phyloP scores from a whole-genome alignment of 2,113 vertebrate species.

The Seriola quinqueradiata region DNA sequence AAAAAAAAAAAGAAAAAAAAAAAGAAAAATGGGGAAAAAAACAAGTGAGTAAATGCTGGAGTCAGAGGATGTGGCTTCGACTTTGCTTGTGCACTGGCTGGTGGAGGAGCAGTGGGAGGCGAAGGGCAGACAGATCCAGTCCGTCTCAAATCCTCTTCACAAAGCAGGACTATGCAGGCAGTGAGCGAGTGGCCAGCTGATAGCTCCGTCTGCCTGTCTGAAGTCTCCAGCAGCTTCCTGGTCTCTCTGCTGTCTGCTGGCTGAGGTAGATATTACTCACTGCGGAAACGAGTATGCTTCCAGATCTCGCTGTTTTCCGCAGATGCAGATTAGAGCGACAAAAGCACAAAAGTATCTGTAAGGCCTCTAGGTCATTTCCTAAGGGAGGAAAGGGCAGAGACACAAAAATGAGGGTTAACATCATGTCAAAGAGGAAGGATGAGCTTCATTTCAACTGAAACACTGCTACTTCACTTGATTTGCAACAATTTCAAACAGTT shows the following conservation, averaged over 20 bases:
- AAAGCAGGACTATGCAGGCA: slow-evolving; percentile 75
- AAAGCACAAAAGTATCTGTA: slow-evolving; percentile 91
- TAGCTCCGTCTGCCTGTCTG: slow-evolving; percentile 70
- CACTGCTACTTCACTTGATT: background rate
- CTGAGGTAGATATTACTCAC: slow-evolving; percentile 95
- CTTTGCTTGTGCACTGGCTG: slow-evolving; percentile 74
- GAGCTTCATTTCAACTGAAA: slow-evolving; percentile 48
- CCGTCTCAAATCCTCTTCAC: slow-evolving; percentile 87
- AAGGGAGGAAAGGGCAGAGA: slow-evolving; percentile 74
- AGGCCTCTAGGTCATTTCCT: slow-evolving; percentile 99
- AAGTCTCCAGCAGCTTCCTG: slow-evolving; percentile 84
- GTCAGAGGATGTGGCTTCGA: slow-evolving; percentile 75
- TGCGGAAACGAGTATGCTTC: slow-evolving; percentile 90
- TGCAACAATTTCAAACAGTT: background rate
- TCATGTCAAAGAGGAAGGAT: slow-evolving; percentile 75
- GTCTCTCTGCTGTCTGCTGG: slow-evolving; percentile 83
- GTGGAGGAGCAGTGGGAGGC: slow-evolving; percentile 51
- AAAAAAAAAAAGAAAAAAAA: slow-evolving; percentile 24
- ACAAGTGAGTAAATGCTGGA: slow-evolving; percentile 54
- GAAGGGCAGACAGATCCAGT: slow-evolving; percentile 90
- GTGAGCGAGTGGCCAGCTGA: slow-evolving; percentile 72
- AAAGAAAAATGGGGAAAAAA: slow-evolving; percentile 25
- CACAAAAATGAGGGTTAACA: slow-evolving; percentile 73
- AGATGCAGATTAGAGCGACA: slow-evolving; percentile 87
- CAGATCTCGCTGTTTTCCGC: slow-evolving; percentile 84